Evolutionary conservation across 2,888 invertebrate species (phyloP).

Genomic region (Harmothoe impar): DNA sequence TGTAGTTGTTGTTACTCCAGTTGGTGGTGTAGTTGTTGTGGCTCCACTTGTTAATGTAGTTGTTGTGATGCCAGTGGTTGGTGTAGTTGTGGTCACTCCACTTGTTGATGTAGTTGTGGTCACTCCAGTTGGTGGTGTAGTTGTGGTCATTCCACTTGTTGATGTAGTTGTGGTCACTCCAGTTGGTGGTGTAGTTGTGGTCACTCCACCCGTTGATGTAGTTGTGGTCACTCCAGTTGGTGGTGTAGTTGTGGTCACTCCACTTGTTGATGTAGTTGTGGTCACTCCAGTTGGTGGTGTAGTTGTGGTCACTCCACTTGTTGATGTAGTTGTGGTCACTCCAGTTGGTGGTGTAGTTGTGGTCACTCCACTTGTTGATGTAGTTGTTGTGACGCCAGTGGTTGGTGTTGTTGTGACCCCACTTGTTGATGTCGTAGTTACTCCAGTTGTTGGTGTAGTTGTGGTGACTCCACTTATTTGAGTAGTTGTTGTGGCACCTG

Average conservation of each 20-base stretch:
- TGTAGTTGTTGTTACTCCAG: background rate
- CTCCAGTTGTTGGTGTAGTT: slow-evolving; percentile 19
- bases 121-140: background rate
- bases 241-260: background rate
- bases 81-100: background rate
- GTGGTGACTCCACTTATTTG: background rate
- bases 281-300: slow-evolving; percentile 2
- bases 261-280: background rate
- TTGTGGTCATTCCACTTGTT: background rate
- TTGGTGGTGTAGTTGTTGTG: background rate
- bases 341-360: background rate
- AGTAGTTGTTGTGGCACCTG: slow-evolving; percentile 7
- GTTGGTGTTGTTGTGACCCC: background rate
- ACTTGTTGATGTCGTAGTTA: background rate
- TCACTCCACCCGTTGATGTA: background rate
- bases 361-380: background rate
- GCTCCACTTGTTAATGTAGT: background rate
- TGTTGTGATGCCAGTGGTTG: background rate
- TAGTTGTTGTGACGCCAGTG: background rate
- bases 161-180: background rate
- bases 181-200: slow-evolving; percentile 1
- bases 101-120: background rate
- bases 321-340: background rate
- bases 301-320: background rate
- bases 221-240: background rate